Evolutionary conservation across 2,797 vertebrate genomes (phyloP), one percentile per base, ranked within the genome.

Genomic region (Microctenopoma steveboyesi): DNA sequence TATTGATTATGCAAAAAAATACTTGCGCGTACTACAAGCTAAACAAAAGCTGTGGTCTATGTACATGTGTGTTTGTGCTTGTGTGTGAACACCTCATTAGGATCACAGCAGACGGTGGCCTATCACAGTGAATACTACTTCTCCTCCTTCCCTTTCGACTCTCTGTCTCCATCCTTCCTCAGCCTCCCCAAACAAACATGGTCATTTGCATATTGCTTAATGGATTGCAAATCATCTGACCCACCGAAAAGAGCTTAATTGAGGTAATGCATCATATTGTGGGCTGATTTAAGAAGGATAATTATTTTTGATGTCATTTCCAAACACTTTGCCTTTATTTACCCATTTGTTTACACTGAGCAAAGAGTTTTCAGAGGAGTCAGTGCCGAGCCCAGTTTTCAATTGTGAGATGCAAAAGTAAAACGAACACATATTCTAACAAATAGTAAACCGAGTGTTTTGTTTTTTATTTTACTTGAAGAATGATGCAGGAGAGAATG

Each of bases 191-290:
- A 88, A 92, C 83, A 92, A 93, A 89, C 83, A 86, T 28, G 27
- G 0, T 37, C 59, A 92, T 92, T 90, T 92, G 80, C 88, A 93
- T 91, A 92, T 90, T 88, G 87, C 83, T 76, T 92, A 93, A 93
- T 92, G 90, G 91, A 81, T 92, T 89, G 85, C 74, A 67, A 89
- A 86, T 83, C 82, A 81, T 72, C 67, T 55, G 57, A 70, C 80
- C 75, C 82, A 66, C 74, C 53, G 77, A 88, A 88, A 84, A 72
- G 73, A 76, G 64, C 79, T 64, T 90, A 91, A 88, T 90, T 86
- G 78, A 80, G 76, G 75, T 83, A 89, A 91, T 92, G 82, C 77
- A 89, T 93, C 84, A 89, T 78, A 76, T 79, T 90, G 81, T 84
- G 72, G 33, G 77, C 68, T 76, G 78, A 84, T 82, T 84, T 63